phyloP scores from a whole-genome alignment of 2,113 vertebrate species.

The Myotis brandtii region DNA sequence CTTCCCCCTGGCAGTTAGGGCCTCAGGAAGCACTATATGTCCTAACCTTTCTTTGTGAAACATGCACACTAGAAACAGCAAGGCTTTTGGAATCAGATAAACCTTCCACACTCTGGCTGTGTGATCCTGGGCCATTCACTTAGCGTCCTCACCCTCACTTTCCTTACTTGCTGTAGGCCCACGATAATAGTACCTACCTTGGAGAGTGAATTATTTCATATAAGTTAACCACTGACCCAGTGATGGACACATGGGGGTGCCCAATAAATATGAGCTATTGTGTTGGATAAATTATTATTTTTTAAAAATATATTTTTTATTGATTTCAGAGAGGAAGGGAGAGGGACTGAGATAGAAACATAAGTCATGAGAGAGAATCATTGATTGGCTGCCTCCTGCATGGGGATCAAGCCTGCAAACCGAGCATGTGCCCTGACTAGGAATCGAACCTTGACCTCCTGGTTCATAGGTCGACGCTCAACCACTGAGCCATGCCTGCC shows the following conservation, averaged over 20 bases:
- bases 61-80: background rate
- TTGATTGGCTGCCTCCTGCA: too few species aligned
- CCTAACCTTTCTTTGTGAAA: background rate
- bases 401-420: too few species aligned
- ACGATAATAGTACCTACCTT: fast-evolving
- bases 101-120: background rate
- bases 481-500: too few species aligned
- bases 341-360: too few species aligned
- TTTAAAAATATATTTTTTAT: too few species aligned
- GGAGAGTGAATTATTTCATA: background rate
- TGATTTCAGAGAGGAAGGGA: too few species aligned
- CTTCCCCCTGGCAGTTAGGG: background rate
- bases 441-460: too few species aligned
- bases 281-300: background rate
- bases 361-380: too few species aligned
- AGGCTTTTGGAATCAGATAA: background rate
- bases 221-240: background rate
- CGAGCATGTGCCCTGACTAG: too few species aligned
- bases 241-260: background rate
- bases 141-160: background rate
- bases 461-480: too few species aligned
- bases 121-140: background rate
- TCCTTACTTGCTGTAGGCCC: background rate
- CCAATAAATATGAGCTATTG: background rate
- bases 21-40: background rate